Conservation (phyloP, 1,140 invertebrate species). For the Drosophila mojavensis region DNA sequence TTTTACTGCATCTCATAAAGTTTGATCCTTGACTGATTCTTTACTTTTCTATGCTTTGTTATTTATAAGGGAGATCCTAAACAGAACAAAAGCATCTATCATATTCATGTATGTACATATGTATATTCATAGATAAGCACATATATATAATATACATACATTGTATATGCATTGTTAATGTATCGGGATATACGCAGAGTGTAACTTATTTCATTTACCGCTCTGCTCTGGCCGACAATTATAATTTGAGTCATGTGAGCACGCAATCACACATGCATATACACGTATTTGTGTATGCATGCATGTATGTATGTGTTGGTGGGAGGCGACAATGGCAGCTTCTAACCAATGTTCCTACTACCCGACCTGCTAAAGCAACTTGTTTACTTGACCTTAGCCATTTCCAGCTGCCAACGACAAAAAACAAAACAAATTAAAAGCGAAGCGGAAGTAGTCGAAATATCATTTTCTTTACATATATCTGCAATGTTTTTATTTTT, state of each 20-base stretch:
- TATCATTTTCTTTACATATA: conserved; percentile 20
- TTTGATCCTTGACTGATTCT: no score
- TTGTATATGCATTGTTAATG: not conserved
- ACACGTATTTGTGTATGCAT: not conserved
- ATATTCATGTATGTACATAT: no score
- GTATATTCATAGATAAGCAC: no score
- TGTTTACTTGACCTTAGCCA: conserved; percentile 69
- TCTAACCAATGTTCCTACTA: not conserved
- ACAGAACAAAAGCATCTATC: not conserved
- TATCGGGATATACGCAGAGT: conserved; percentile 14
- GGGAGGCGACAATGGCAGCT: not conserved
- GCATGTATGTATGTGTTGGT: not conserved
- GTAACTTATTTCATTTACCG: conserved; percentile 47
- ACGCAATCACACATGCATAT: conserved; percentile 46
- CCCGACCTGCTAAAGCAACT: conserved; percentile 13
- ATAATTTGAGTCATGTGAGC: conserved; percentile 57
- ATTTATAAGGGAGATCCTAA: no score
- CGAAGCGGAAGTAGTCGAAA: conserved; percentile 30
- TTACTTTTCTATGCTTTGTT: no score
- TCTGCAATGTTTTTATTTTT: conserved; percentile 28
- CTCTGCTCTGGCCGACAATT: conserved; percentile 45
- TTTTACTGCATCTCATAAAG: no score
- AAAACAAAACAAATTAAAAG: conserved; percentile 16
- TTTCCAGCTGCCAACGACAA: conserved; percentile 38
- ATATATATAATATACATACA: not conserved